phyloP scores from a whole-genome alignment of 2,888 invertebrate species.

The Xanthia icteritia region DNA sequence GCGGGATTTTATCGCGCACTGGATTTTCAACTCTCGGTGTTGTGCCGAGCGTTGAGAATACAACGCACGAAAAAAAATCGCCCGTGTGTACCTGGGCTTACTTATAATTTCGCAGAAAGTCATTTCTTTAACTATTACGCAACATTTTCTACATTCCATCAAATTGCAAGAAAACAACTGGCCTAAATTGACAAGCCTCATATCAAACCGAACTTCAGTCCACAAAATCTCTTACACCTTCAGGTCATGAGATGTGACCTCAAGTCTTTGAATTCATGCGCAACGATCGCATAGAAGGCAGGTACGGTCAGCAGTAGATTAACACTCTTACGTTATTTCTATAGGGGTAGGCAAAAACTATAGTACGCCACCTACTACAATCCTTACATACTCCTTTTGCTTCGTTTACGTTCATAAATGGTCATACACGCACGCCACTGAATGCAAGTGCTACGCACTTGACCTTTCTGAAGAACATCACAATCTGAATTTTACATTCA shows the following conservation, averaged over 20 bases:
- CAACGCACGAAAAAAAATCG: too few species aligned
- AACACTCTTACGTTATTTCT: background rate
- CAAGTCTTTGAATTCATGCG: conserved; percentile 40
- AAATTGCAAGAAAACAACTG: background rate
- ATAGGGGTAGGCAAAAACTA: too few species aligned
- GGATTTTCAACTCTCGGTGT: too few species aligned
- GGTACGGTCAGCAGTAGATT: conserved; percentile 6
- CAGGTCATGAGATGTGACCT: conserved; percentile 48
- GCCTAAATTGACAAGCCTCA: conserved; percentile 7
- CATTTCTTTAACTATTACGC: background rate
- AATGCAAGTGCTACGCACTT: too few species aligned
- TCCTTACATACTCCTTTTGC: background rate
- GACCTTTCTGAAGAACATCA: too few species aligned
- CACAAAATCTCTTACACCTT: background rate
- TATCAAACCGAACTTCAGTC: background rate
- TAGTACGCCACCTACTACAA: background rate
- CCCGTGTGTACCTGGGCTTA: too few species aligned
- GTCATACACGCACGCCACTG: too few species aligned
- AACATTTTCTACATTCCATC: background rate
- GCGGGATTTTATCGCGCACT: too few species aligned
- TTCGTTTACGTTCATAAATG: too few species aligned
- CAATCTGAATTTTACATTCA: background rate
- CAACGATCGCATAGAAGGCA: background rate
- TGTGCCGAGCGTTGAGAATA: too few species aligned
- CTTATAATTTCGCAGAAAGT: background rate